A percentile compares a stretch with the other conserved stretches of the same genome.
Evolutionary conservation across 1,140 invertebrate species (phyloP).

Genomic region (Euschistus heros): DNA sequence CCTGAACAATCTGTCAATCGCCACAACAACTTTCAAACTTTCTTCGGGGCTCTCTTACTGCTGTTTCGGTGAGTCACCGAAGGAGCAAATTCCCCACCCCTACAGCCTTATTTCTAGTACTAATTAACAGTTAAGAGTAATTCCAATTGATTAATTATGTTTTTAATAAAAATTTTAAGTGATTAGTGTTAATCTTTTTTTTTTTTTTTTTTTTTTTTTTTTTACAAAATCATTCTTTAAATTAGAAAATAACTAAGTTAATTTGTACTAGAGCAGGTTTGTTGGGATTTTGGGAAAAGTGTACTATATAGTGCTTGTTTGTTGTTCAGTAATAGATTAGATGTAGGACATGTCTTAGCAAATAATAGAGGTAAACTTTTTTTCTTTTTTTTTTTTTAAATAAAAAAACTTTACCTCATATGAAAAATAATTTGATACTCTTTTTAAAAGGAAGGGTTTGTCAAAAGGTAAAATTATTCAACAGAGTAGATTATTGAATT

Average conservation of each 20-base stretch:
- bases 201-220: background rate
- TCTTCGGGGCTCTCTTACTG: constrained; percentile 84
- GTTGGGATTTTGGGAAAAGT: constrained; percentile 7
- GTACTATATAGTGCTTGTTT: constrained; percentile 22
- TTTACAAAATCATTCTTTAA: background rate
- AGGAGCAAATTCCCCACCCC: constrained; percentile 1
- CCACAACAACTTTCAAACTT: constrained; percentile 95
- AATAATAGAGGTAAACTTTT: constrained; percentile 17
- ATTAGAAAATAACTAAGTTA: background rate
- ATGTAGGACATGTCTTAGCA: constrained; percentile 20
- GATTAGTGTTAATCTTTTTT: too few species aligned
- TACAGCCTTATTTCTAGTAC: background rate
- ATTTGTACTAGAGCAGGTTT: constrained; percentile 14
- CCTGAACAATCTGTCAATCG: constrained; percentile 79
- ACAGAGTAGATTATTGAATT: background rate
- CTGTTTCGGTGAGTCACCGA: constrained; percentile 78
- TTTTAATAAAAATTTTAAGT: background rate
- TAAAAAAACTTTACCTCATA: background rate
- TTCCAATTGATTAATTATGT: background rate
- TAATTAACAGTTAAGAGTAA: background rate
- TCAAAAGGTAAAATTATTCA: background rate
- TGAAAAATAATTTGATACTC: background rate
- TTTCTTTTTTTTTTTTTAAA: background rate
- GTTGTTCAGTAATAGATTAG: constrained; percentile 21
- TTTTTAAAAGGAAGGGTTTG: background rate